A percentile compares a stretch with the other conserved stretches of the same genome.
These are phyloP conservation scores for Dasysyrphus tricinctus DNA, from an alignment of 2,888 invertebrate species.

Conservation along the genomic window DNA sequence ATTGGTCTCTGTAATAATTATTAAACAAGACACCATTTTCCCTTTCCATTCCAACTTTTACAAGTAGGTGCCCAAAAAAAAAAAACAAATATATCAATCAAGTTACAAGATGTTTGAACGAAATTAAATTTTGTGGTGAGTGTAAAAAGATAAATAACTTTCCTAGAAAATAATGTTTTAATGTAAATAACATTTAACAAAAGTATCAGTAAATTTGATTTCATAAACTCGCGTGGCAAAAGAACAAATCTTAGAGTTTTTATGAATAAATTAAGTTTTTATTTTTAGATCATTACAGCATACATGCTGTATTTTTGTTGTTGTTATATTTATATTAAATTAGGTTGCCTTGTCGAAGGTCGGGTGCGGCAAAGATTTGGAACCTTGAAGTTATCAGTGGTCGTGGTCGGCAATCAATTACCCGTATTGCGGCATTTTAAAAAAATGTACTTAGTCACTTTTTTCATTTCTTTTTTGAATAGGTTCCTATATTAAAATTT, in stretches of 20 bases:
- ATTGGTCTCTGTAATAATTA: conserved; percentile 10
- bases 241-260: neutral
- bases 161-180: neutral
- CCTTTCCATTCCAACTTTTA: neutral
- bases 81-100: neutral
- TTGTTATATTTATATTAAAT: conserved; percentile 31
- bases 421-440: neutral
- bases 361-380: conserved; percentile 29
- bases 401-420: neutral
- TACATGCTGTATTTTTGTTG: conserved; percentile 33
- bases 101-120: conserved; percentile 30
- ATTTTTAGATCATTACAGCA: conserved; percentile 70
- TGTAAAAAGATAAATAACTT: neutral
- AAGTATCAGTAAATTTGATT: neutral
- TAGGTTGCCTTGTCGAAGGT: conserved; percentile 48
- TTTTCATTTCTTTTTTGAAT: neutral
- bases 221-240: neutral
- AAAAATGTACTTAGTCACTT: neutral
- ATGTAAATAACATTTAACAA: neutral
- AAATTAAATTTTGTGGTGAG: conserved; percentile 32
- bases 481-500: too few species aligned
- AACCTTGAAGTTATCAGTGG: neutral
- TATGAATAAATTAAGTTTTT: conserved; percentile 40
- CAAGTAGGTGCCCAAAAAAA: neutral
- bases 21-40: neutral